Base-by-base conservation (phyloP, 1,140 invertebrate genomes). In the Bicyclus anynana region DNA sequence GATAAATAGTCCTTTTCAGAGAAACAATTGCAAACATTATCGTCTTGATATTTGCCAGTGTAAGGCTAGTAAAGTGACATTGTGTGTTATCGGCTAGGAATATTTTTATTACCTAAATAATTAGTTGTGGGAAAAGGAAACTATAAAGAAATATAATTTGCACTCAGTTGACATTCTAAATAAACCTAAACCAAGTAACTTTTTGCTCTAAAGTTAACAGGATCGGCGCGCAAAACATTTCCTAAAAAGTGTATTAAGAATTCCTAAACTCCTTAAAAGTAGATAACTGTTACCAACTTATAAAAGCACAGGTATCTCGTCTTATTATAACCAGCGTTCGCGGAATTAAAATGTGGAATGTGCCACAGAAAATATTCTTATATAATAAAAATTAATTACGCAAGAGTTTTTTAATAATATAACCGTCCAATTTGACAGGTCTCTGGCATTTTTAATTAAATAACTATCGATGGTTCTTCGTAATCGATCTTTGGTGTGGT, bases 331-430 rank as follows among this genome's bases (percentile, higher is more conserved):
- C 37, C 5, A 0, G 16, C 3, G 1, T 40, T 40, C 37, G 37
- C 2, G 17, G 37, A 40, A 40, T 40, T 40, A 40, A 40, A 40
- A 40, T n/a, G 10, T 10, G 10, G 29, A 33, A 33, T 33, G 29
- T 33, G 12, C 29, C 7, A n/a, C 10, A 29, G 10, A 14, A 14
- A 38, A 14, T 38, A 17, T 5, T 4, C n/a, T 17, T 40, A 5
- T 40, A 40, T 40, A 40, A 40, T 40, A 40, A 40, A 40, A 40
- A 16, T 40, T 16, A 40, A 40, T 40, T 40, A 40, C 37, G 7
- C 37, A 17, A 5, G 17, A 14, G 16, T 35, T 40, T 33, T 33
- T 1, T 10, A 14, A 40, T 17, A 16, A 16, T 13, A 7, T 7
- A 40, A 40, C 37, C 5, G 16, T 40, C 7, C 17, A 5, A 40